phyloP scores from a whole-genome alignment of 2,888 invertebrate genomes.

The Erebia palarica region DNA sequence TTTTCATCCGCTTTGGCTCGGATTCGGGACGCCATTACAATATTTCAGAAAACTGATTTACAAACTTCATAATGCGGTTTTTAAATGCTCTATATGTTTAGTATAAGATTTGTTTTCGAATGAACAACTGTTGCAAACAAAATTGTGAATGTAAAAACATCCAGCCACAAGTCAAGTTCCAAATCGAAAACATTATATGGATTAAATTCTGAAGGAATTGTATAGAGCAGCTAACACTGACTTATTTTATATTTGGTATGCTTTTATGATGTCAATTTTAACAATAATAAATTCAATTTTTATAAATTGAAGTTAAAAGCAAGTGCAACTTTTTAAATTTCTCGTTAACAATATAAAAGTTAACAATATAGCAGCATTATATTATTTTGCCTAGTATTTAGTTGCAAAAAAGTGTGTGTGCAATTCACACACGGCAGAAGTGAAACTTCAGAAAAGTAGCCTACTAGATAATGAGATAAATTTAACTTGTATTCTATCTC shows the following conservation, averaged over 20 bases:
- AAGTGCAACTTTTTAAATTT: too few relatives aligned
- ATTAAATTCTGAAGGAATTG: slow-evolving; percentile 58
- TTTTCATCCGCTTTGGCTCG: slow-evolving; percentile 57
- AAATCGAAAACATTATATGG: slow-evolving; percentile 72
- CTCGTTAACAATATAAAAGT: slow-evolving; percentile 34
- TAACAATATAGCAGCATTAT: too few relatives aligned
- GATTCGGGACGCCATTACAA: slow-evolving; percentile 66
- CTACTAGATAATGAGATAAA: too few relatives aligned
- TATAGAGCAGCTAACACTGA: slow-evolving; percentile 47
- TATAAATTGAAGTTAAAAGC: too few relatives aligned
- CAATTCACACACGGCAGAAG: too few relatives aligned
- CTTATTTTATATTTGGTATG: not conserved
- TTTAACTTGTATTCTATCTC: too few relatives aligned
- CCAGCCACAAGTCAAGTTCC: slow-evolving; percentile 68
- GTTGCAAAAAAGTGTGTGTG: too few relatives aligned
- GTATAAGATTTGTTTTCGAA: slow-evolving; percentile 43
- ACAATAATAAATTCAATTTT: too few relatives aligned
- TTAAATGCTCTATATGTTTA: not conserved
- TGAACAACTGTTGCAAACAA: slow-evolving; percentile 32
- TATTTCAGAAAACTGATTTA: slow-evolving; percentile 56
- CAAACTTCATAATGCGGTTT: slow-evolving; percentile 35
- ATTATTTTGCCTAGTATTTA: too few relatives aligned
- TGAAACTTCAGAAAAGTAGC: too few relatives aligned
- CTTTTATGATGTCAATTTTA: not conserved
- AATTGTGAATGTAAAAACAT: slow-evolving; percentile 49